phyloP scores from a whole-genome alignment of 2,113 vertebrate genomes.

The Junco hyemalis region DNA sequence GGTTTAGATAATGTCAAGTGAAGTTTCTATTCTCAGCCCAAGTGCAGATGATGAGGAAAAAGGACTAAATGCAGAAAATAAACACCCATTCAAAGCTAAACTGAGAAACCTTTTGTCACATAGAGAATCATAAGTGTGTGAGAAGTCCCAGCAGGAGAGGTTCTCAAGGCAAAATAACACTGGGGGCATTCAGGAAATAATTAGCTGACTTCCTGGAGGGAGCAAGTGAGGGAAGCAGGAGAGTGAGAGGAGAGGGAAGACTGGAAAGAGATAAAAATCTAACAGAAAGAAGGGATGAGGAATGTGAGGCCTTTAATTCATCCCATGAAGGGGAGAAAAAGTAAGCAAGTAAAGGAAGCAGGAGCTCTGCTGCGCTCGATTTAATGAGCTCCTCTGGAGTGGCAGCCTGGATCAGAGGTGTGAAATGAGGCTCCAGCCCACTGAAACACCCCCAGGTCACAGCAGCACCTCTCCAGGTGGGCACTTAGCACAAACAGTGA shows the following conservation, averaged over 20 bases:
- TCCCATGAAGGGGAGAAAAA: background rate
- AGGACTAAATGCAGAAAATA: constrained; percentile 53
- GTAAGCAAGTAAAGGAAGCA: background rate
- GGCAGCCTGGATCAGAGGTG: background rate
- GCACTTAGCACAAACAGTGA: background rate
- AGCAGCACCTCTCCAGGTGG: background rate
- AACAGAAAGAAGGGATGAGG: background rate
- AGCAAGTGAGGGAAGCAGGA: constrained; percentile 39
- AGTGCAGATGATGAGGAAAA: constrained; percentile 39
- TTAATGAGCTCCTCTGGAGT: constrained; percentile 18
- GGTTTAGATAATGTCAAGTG: constrained; percentile 56
- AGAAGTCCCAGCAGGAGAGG: constrained; percentile 55
- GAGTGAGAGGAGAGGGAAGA: background rate
- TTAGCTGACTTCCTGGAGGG: constrained; percentile 58
- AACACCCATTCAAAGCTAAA: constrained; percentile 64
- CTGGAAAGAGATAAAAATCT: constrained; percentile 7
- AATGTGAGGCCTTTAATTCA: background rate
- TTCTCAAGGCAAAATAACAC: constrained; percentile 62
- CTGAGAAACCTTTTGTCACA: constrained; percentile 64
- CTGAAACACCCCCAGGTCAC: background rate
- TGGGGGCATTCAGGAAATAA: constrained; percentile 65
- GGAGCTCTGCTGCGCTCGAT: background rate
- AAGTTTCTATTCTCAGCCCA: constrained; percentile 59
- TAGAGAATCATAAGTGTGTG: constrained; percentile 36
- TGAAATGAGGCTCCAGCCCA: background rate